These are phyloP conservation scores for Semaprochilodus insignis DNA, from an alignment of 2,797 vertebrate genomes.

Conservation along the genomic window DNA sequence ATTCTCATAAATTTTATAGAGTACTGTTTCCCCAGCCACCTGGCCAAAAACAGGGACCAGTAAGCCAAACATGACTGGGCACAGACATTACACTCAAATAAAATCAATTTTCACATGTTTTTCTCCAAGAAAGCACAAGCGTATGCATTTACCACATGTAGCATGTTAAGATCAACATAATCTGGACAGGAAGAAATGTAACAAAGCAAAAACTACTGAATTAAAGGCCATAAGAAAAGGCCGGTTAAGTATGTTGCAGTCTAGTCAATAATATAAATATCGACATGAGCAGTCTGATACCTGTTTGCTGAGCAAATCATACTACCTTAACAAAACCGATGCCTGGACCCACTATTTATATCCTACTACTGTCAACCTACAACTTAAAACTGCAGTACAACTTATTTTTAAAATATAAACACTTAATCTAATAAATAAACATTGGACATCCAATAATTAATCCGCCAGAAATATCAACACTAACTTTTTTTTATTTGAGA, in stretches of 20 bases:
- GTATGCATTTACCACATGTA: background rate
- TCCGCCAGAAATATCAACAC: conserved; percentile 9
- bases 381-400: background rate
- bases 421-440: background rate
- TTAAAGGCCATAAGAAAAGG: background rate
- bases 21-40: conserved; percentile 28
- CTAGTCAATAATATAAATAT: background rate
- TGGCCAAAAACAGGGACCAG: conserved; percentile 34
- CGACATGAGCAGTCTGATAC: background rate
- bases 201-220: background rate
- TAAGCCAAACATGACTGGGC: conserved; percentile 25
- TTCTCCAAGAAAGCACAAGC: conserved; percentile 8
- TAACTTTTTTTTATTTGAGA: background rate
- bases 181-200: background rate
- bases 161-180: background rate
- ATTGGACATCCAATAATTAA: conserved; percentile 12
- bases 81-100: conserved; percentile 1
- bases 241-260: background rate
- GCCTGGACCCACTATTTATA: conserved; percentile 6
- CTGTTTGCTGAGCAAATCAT: background rate
- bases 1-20: conserved; percentile 40
- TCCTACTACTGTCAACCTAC: background rate
- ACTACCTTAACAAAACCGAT: conserved; percentile 1
- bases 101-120: conserved; percentile 25
- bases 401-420: conserved; percentile 8